Evolutionary conservation across 2,797 vertebrate genomes (phyloP), one percentile per base, ranked within the genome.

Genomic region (Myotis myotis): DNA sequence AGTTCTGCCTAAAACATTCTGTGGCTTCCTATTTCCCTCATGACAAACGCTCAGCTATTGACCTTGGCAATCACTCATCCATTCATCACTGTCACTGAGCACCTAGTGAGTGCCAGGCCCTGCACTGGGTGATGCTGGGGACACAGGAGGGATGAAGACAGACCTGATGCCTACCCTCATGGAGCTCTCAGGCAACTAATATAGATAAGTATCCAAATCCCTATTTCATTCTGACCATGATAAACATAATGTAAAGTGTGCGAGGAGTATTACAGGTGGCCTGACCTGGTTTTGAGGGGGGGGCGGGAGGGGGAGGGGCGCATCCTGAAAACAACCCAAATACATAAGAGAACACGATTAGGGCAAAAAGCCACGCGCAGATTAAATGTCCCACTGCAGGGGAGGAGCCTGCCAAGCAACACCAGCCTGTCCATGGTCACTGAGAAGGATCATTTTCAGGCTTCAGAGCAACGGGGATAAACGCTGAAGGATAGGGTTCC

Each of bases 321-420:
- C 38, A 57, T 51, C 79, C 86, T 86, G 91, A 95, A 87, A 89
- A 66, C 49, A 78, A 83, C 36, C 94, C 95, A 89, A 95, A 93
- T 93, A 95, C 91, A 96, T 96, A 68, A 89, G 89, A 95, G 79
- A 84, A 76, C 60, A 83, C 55, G 7, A 80, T 57, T 8, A 5
- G 1, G 86, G 95, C 91, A 89, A 88, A 70, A 41, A 2, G 81
- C 96, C 94, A 93, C 0, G 1, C 8, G 79, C 72, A 89, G 96
- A 95, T 96, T 87, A 93, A 78, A 97, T 91, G 89, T 95, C 96
- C 95, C 33, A 4, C 64, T 64, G 49, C 28, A 22, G 79, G 78
- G 44, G 71, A 41, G 9, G 4, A 23, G 66, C 62, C 11, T 87
- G 95, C 95, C 86, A 81, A 70, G 71, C 74, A 64, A 25, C 87